A percentile compares a stretch with the other conserved stretches of the same genome.
These are phyloP conservation scores for Caenorhabditis uteleia DNA, from an alignment of 2,888 invertebrate genomes.

Conservation along the genomic window DNA sequence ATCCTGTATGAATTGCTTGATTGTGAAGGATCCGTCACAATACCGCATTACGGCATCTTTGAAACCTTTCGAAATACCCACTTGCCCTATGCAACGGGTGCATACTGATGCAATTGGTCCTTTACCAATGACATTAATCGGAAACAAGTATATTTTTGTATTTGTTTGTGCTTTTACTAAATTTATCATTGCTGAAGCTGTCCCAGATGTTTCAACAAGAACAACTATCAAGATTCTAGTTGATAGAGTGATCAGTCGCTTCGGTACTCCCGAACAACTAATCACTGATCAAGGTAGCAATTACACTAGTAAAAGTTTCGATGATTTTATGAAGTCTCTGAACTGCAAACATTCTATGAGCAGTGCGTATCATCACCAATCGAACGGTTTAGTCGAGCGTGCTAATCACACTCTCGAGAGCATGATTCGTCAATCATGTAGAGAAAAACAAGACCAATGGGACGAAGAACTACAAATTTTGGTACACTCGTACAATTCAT, in stretches of 20 bases:
- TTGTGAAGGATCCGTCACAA: conserved; percentile 1
- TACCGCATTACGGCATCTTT: background rate
- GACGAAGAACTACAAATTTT: conserved; percentile 21
- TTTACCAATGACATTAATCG: conserved; percentile 16
- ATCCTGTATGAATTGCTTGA: background rate
- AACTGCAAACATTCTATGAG: background rate
- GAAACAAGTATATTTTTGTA: conserved; percentile 19
- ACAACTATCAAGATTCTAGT: conserved; percentile 1
- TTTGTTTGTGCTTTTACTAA: conserved; percentile 16
- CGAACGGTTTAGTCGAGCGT: conserved; percentile 39
- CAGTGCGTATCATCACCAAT: conserved; percentile 28
- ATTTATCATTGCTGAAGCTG: conserved; percentile 11
- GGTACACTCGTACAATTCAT: conserved; percentile 23
- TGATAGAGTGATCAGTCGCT: conserved; percentile 3
- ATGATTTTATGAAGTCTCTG: background rate
- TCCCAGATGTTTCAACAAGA: background rate
- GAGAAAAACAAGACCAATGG: conserved; percentile 19
- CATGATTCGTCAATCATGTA: conserved; percentile 4
- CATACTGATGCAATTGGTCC: conserved; percentile 33
- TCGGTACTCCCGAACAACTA: conserved; percentile 11
- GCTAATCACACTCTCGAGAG: conserved; percentile 28
- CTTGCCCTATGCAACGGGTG: conserved; percentile 17
- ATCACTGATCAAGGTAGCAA: conserved; percentile 15
- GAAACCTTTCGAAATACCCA: background rate
- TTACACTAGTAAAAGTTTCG: conserved; percentile 6